Conservation (phyloP, 2,113 vertebrate species). For the Peromyscus maniculatus region DNA sequence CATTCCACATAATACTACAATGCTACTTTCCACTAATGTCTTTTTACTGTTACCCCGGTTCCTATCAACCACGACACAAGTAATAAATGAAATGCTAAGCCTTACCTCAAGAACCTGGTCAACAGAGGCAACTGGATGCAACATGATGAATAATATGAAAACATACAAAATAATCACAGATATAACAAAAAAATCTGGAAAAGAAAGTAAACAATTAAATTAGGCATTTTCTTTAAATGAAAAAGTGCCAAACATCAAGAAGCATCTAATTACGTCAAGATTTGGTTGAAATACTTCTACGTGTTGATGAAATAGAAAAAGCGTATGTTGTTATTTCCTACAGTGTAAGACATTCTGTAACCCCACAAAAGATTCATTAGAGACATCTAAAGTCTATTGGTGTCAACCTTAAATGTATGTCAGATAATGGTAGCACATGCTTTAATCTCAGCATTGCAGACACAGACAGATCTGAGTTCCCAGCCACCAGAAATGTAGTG, state of each 20-base stretch:
- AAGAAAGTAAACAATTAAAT: conserved; percentile 73
- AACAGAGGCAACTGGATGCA: conserved; percentile 90
- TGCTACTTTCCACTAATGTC: not conserved
- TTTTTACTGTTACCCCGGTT: not conserved
- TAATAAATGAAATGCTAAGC: not conserved
- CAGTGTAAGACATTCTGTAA: not conserved
- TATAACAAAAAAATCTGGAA: conserved; percentile 88
- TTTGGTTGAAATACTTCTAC: not conserved
- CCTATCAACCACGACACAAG: not conserved
- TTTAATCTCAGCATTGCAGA: not conserved
- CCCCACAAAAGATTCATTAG: not conserved
- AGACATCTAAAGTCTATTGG: not conserved
- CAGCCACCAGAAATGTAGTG: no score
- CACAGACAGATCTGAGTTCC: not conserved
- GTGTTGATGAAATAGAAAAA: not conserved
- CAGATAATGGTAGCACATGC: not conserved
- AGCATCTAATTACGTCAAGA: conserved; percentile 5
- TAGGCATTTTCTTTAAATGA: conserved; percentile 58
- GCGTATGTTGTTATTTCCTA: not conserved
- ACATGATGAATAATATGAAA: conserved; percentile 93
- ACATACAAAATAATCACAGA: conserved; percentile 88
- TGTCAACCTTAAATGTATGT: not conserved
- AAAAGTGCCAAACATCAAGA: conserved; percentile 46
- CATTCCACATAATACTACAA: not conserved
- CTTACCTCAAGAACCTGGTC: conserved; percentile 93